Base-by-base conservation (phyloP, 2,113 vertebrate genomes). In the Alethe diademata region DNA sequence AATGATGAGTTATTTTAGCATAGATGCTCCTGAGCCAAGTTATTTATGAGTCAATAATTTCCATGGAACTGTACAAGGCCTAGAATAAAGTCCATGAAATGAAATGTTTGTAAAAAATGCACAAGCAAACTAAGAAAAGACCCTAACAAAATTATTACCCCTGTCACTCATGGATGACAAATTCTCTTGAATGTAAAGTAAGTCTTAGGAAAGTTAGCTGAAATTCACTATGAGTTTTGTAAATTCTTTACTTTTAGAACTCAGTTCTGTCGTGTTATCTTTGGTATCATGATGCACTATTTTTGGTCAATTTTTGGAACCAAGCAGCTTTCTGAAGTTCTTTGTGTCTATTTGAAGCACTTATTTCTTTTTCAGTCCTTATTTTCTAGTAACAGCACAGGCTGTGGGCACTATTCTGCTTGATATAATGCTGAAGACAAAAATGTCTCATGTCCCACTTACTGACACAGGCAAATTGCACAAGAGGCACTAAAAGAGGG, bases 1-100 rank as follows among this genome's bases (percentile, higher is more conserved):
- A 76, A 90, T 62, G 42, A 70, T 38, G 62, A 86, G 26, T 57
- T 82, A 80, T 90, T 95, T 93, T 92, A 94, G 36, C 40, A 79
- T 36, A 72, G 45, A 50, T 92, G 6, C 42, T 88, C 9, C 50
- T 60, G 24, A 73, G 42, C 38, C 72, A 83, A 90, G 64, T 70
- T 76, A 92, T 80, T 92, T 92, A 42, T 78, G 51, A 90, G 56
- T 28, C 26, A 73, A 33, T 88, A 76, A 86, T 62, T 90, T 86
- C 38, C 64, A 86, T 40, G 51, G 17, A 86, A 90, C 42, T 58
- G 36, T 58, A 58, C 38, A 60, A 92, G 64, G 43, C 62, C 50
- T 42, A 88, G 75, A 86, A 88, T 54, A 92, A 70, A 90, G n/a
- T 40, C 35, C 38, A 31, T 66, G 25, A 71, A 85, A 71, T 64